Evolutionary conservation across 2,888 invertebrate genomes (phyloP), one percentile per base, ranked within the genome.

Genomic region (Ennomos erosarius): DNA sequence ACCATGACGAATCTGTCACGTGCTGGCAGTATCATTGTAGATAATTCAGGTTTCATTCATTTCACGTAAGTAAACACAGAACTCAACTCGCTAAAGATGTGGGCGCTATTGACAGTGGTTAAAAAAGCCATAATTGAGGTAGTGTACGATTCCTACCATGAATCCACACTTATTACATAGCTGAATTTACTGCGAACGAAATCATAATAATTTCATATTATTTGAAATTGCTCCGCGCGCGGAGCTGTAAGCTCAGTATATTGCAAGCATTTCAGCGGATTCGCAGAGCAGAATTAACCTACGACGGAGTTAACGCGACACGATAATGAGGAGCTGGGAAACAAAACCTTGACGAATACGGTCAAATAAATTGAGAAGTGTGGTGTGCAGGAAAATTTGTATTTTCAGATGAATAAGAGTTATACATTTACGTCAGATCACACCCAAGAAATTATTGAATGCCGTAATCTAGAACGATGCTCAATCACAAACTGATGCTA

Each of bases 171-270:
- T 26, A 26, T 6, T 26, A 26, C 26, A 26, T 6, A 48, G 38
- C 35, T 38, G 47, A 51, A 39, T 62, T 62, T 64, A 36, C 55
- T 45, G 52, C 52, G 58, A 59, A 57, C 62, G 61, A 66, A 70
- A 72, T 70, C 68, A 73, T 74, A 71, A 80, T 79, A 74, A 79
- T 76, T 76, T 70, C 69, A 71, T 72, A 75, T 75, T 74, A 78
- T 75, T 72, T 71, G 70, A 71, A 69, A 74, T 75, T 71, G 75
- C 73, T 67, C 62, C 68, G 59, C 55, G 67, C 56, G 50, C 59
- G 55, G 59, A 48, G 47, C 50, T 49, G 49, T 69, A 67, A 71
- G 69, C 62, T 58, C 63, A 55, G 67, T 71, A 71, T 74, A 74
- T 71, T 70, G 69, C 69, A 66, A 62, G 62, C 67, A 67, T 71